Evolutionary conservation across 1,140 invertebrate species (phyloP).

Genomic region (Zaprionus taronus): DNA sequence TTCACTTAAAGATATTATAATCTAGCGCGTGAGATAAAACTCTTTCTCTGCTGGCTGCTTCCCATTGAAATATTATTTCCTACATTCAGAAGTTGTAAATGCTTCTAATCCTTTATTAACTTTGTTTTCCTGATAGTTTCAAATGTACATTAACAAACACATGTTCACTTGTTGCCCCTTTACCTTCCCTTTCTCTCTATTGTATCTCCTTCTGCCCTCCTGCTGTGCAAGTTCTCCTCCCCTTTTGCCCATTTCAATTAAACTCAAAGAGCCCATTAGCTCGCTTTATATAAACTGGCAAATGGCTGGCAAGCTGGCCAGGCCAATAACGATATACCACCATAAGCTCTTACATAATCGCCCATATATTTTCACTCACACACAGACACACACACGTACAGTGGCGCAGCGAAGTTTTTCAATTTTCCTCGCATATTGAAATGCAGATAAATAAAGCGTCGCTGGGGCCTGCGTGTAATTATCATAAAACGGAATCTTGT

Average conservation of each 20-base stretch:
- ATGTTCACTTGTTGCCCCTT: background rate
- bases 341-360: constrained; percentile 70
- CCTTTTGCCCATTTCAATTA: constrained; percentile 37
- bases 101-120: background rate
- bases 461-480: constrained; percentile 68
- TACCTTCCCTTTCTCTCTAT: background rate
- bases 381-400: constrained; percentile 8
- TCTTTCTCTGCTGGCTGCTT: too few relatives aligned
- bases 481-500: constrained; percentile 77
- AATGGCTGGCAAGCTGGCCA: constrained; percentile 33
- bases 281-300: constrained; percentile 39
- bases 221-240: background rate
- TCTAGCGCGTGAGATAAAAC: too few relatives aligned
- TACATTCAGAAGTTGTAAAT: too few relatives aligned
- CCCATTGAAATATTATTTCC: too few relatives aligned
- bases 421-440: constrained; percentile 64
- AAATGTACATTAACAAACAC: background rate
- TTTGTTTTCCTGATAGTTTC: background rate
- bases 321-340: constrained; percentile 49
- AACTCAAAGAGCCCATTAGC: constrained; percentile 60
- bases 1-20: too few relatives aligned
- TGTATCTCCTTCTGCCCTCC: background rate
- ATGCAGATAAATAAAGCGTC: constrained; percentile 67
- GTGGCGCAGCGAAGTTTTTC: constrained; percentile 60
- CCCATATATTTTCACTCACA: constrained; percentile 57